Evolutionary conservation across 92 coral and sea anemone genomes (phyloP).

Genomic region (Epizoanthus scotinus): DNA sequence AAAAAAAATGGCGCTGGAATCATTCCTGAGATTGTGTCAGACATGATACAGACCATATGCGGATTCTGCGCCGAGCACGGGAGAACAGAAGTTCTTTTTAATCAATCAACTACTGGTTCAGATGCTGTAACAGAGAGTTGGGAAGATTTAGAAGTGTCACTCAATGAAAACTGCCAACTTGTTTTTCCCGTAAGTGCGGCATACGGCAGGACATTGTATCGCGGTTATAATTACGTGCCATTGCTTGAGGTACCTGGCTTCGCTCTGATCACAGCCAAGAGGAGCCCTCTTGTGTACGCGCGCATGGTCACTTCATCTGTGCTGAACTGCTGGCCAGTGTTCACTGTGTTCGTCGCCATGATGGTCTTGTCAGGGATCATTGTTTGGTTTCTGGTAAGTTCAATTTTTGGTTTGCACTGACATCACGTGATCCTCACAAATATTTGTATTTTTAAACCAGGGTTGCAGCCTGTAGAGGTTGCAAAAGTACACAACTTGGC

Average conservation of each 20-base stretch:
- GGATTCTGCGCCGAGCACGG: slow-evolving; percentile 53
- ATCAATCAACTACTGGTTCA: slow-evolving; percentile 7
- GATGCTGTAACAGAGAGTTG: not conserved
- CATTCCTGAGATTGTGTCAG: slow-evolving; percentile 57
- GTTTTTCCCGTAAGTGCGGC: slow-evolving; percentile 48
- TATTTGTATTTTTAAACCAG: too few species aligned
- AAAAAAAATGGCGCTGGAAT: slow-evolving; percentile 49
- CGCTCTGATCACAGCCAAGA: slow-evolving; percentile 64
- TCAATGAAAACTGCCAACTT: slow-evolving; percentile 22
- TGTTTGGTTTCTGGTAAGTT: slow-evolving; percentile 74
- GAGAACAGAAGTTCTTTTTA: not conserved
- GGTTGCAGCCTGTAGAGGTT: not conserved
- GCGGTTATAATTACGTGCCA: slow-evolving; percentile 51
- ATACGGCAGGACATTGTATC: slow-evolving; percentile 3
- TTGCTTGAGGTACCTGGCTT: slow-evolving; percentile 79
- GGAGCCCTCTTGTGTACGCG: slow-evolving; percentile 56
- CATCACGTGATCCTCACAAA: too few species aligned
- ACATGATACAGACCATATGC: slow-evolving; percentile 61
- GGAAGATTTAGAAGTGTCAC: not conserved
- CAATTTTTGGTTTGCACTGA: too few species aligned
- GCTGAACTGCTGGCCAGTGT: slow-evolving; percentile 66
- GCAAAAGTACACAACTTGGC: too few species aligned
- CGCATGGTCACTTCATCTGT: slow-evolving; percentile 58
- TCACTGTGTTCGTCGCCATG: slow-evolving; percentile 59
- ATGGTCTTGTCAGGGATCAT: slow-evolving; percentile 60